Conservation (phyloP, 2,113 vertebrate genomes). For the Aplodontia rufa region DNA sequence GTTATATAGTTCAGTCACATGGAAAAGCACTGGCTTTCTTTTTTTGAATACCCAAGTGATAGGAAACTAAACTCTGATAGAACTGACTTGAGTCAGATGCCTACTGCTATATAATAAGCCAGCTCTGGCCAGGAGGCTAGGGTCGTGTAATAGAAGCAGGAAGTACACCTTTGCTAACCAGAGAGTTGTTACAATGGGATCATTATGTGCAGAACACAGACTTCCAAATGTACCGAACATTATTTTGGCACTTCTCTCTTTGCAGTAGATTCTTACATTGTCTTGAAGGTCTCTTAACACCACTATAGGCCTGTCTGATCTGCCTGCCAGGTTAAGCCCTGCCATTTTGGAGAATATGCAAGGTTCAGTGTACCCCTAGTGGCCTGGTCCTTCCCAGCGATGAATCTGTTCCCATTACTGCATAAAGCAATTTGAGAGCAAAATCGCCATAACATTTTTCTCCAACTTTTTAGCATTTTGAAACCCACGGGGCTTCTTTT, state of each 20-base stretch:
- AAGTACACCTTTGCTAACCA: neutral
- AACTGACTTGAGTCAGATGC: neutral
- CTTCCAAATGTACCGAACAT: neutral
- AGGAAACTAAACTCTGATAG: neutral
- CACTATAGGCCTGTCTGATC: neutral
- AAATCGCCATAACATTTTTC: neutral
- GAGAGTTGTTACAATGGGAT: neutral
- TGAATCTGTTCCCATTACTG: neutral
- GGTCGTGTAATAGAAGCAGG: neutral
- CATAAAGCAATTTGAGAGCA: neutral
- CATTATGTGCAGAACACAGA: neutral
- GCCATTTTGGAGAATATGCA: neutral
- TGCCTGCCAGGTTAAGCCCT: neutral
- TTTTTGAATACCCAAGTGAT: neutral
- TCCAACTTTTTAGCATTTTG: neutral
- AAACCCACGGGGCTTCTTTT: neutral
- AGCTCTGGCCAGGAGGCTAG: neutral
- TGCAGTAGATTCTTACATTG: neutral
- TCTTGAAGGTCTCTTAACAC: neutral
- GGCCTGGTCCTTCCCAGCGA: neutral
- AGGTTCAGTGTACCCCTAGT: neutral
- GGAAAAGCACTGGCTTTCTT: neutral
- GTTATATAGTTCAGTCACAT: constrained; percentile 11
- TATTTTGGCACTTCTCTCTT: constrained; percentile 20
- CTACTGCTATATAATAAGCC: neutral